Conservation (phyloP, 2,113 vertebrate species). For the Aythya baeri region DNA sequence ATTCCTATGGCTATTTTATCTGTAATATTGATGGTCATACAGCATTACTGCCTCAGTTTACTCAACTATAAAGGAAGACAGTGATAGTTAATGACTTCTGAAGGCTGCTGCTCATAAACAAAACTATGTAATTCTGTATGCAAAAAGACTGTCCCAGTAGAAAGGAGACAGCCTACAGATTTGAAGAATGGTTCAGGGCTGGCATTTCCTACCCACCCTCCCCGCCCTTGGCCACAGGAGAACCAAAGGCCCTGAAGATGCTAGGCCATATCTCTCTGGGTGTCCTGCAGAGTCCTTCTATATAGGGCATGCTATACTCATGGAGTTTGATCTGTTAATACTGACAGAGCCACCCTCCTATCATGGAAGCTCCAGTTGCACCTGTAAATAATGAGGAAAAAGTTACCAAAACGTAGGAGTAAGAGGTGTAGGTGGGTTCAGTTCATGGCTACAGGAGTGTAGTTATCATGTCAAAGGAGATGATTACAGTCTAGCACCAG, state of each 20-base stretch:
- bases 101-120: not conserved
- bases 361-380: not conserved
- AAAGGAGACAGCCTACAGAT: not conserved
- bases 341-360: not conserved
- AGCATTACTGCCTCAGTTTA: not conserved
- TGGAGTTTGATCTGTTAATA: not conserved
- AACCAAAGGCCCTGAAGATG: fast-evolving
- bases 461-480: not conserved
- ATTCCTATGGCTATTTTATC: not conserved
- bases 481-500: too few species aligned
- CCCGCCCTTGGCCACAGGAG: not conserved
- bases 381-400: fast-evolving
- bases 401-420: fast-evolving
- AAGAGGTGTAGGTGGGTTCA: not conserved
- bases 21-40: not conserved
- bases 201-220: not conserved
- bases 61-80: not conserved
- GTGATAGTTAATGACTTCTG: not conserved
- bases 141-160: not conserved
- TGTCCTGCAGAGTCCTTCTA: not conserved
- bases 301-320: not conserved
- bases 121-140: not conserved
- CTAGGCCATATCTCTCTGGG: not conserved
- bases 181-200: not conserved
- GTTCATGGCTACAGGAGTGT: not conserved